Evolutionary conservation across 2,888 invertebrate species (phyloP).

Genomic region (Aleiodes leptofemur): DNA sequence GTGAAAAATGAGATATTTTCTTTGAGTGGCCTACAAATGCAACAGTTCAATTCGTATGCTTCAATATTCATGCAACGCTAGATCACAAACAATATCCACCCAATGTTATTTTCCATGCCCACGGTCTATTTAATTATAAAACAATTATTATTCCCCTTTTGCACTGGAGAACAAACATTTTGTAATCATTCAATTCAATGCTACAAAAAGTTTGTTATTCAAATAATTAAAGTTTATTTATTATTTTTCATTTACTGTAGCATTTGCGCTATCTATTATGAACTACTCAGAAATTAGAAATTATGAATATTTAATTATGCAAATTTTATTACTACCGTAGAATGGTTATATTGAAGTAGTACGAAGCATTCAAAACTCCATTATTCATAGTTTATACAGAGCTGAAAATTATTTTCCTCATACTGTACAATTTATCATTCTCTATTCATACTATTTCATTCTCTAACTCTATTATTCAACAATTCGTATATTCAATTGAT

Average conservation of each 20-base stretch:
- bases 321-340: constrained; percentile 12
- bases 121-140: background rate
- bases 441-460: constrained; percentile 1
- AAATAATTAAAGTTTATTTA: background rate
- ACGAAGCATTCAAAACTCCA: constrained; percentile 12
- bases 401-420: constrained; percentile 26
- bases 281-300: constrained; percentile 11
- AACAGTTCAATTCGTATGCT: too few relatives aligned
- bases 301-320: constrained; percentile 15
- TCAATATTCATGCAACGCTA: too few relatives aligned
- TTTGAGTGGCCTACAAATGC: too few relatives aligned
- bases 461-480: constrained; percentile 17
- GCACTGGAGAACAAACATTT: background rate
- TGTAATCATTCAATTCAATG: background rate
- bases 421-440: background rate
- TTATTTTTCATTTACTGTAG: background rate
- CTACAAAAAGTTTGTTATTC: background rate
- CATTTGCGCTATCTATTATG: background rate
- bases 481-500: constrained; percentile 30
- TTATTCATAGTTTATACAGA: constrained; percentile 22
- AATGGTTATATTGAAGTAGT: constrained; percentile 22
- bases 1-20: too few relatives aligned
- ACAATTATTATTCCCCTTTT: background rate
- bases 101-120: too few relatives aligned
- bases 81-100: too few relatives aligned